These are phyloP conservation scores for Papilio machaon DNA, from an alignment of 1,140 invertebrate species.

Conservation along the genomic window DNA sequence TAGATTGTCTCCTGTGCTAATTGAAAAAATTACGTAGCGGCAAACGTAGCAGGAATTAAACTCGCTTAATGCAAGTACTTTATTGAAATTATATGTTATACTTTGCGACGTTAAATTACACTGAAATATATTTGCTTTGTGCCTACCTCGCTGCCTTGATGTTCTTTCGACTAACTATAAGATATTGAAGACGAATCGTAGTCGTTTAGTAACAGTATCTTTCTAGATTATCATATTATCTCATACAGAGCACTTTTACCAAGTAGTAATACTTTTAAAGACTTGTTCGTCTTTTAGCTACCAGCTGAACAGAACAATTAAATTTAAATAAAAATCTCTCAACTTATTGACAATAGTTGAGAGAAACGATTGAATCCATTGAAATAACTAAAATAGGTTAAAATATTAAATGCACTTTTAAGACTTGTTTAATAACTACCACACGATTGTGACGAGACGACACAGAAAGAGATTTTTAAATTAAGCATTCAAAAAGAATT, in stretches of 20 bases:
- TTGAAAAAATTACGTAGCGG: conserved; percentile 32
- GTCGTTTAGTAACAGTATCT: not conserved
- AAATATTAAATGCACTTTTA: not conserved
- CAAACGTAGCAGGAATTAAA: conserved; percentile 15
- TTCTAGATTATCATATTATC: not conserved
- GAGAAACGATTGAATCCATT: not conserved
- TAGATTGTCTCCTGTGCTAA: conserved; percentile 19
- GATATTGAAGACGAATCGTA: not conserved
- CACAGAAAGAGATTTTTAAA: conserved; percentile 15
- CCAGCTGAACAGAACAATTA: no score
- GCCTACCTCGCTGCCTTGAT: not conserved
- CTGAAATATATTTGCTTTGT: not conserved
- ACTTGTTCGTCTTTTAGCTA: no score
- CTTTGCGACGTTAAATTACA: not conserved
- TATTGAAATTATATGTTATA: conserved; percentile 26
- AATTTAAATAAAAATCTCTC: no score
- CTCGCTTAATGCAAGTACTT: conserved; percentile 10
- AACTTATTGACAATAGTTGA: not conserved
- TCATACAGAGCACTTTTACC: no score
- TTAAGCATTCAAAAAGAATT: conserved; percentile 20
- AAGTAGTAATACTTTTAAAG: no score
- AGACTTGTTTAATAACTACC: not conserved
- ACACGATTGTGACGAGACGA: no score
- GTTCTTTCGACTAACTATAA: not conserved
- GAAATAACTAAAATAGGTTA: not conserved